Base-by-base conservation (phyloP, 1,140 invertebrate genomes). In the Ridgeia piscesae region DNA sequence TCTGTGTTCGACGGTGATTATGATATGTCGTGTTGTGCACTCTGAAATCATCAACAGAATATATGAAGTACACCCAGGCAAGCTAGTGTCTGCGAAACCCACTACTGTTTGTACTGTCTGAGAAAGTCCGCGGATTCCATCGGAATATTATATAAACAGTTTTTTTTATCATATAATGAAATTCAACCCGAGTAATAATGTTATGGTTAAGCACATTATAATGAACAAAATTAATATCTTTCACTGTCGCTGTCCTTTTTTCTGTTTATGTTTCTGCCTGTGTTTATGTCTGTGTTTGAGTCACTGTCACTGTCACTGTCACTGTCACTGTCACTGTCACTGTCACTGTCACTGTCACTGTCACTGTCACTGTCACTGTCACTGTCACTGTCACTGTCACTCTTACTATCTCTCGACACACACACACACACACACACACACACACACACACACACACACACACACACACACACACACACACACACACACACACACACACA, bases 401-500 rank as follows among this genome's bases (percentile, higher is more conserved):
- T n/a, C n/a, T n/a, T n/a, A n/a, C n/a, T n/a, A n/a, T n/a, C n/a
- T n/a, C n/a, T 6, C 42, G 11, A 42, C 42, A 42, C 42, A 11
- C 42, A 42, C 42, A 11, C 42, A 42, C 42, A 42, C 42, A 42
- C 42, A 11, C 42, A 11, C 42, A 11, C 42, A 42, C 4, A 11
- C 42, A 42, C 42, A 42, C 11, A 11, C 42, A 11, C 42, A 42
- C 42, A 11, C 42, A 42, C 42, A 6, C 42, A 42, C 42, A 42
- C 42, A 42, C 42, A 6, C 42, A 42, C 42, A 11, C 58, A 77
- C 58, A 21, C 58, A 77, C 58, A 21, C 58, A 77, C 58, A 21
- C 58, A 77, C 58, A 89, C 92, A 92, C 88, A 89, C 92, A 92
- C 88, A 89, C 77, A 92, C 88, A 89, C 92, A 92, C 88, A 89